Conservation (phyloP, 1,140 invertebrate species). For the Caligus rogercresseyi region DNA sequence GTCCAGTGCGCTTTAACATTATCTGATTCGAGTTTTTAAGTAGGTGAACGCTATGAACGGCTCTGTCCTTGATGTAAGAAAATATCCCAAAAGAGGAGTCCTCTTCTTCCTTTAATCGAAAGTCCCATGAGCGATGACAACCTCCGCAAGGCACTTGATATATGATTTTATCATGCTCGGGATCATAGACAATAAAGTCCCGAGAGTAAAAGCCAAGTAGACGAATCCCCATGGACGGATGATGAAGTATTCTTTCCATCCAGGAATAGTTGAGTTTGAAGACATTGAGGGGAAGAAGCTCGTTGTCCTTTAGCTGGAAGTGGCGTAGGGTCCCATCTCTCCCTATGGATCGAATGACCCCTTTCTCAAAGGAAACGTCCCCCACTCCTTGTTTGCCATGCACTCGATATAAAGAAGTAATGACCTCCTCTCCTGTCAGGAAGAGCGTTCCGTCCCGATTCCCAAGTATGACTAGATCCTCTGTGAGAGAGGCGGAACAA, state of each 20-base stretch:
- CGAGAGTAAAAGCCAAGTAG: neutral
- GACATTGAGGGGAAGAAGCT: neutral
- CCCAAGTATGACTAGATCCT: neutral
- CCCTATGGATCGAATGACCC: neutral
- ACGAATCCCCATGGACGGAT: neutral
- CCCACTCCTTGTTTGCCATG: neutral
- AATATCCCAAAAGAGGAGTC: neutral
- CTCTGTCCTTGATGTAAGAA: neutral
- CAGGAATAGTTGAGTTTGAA: neutral
- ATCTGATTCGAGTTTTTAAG: neutral
- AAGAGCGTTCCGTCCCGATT: neutral
- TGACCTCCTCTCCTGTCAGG: neutral
- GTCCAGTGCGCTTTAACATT: neutral
- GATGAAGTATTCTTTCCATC: neutral
- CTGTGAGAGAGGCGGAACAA: neutral
- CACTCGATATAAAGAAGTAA: neutral
- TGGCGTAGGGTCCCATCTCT: neutral
- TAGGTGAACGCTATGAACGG: neutral
- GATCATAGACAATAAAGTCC: constrained; percentile 3
- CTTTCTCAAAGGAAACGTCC: neutral
- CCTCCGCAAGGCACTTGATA: constrained; percentile 1
- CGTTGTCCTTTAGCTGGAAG: neutral
- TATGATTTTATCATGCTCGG: neutral
- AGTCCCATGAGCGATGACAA: constrained; percentile 10
- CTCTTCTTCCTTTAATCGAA: neutral